Conservation (phyloP, 2,888 invertebrate genomes). For the Nesidiocoris tenuis region DNA sequence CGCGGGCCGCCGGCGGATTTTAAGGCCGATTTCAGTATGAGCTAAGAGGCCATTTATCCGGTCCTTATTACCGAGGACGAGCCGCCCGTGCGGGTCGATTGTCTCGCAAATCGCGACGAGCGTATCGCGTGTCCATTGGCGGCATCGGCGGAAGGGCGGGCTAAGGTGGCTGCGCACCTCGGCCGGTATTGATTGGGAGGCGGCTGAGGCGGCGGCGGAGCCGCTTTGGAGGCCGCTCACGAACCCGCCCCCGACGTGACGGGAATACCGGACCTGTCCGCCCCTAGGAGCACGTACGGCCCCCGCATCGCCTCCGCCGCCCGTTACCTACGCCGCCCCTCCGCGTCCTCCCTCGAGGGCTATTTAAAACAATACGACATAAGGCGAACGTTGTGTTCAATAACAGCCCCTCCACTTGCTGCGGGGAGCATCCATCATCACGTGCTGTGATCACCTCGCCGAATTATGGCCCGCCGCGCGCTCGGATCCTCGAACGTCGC, state of each 20-base stretch:
- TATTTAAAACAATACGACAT: conserved; percentile 45
- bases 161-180: conserved; percentile 34
- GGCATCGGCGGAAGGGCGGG: conserved; percentile 6
- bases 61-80: too few species aligned
- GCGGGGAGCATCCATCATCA: not conserved
- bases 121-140: conserved; percentile 8
- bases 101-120: not conserved
- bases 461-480: not conserved
- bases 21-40: too few species aligned
- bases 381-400: conserved; percentile 36
- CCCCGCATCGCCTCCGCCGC: conserved; percentile 8
- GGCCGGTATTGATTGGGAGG: conserved; percentile 36
- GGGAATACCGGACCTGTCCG: conserved; percentile 25
- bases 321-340: conserved; percentile 10
- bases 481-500: too few species aligned
- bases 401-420: conserved; percentile 16
- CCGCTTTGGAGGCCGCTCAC: conserved; percentile 43
- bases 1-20: too few species aligned
- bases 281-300: not conserved
- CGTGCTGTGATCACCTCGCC: not conserved
- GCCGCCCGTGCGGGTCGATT: not conserved
- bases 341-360: conserved; percentile 29
- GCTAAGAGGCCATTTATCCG: too few species aligned
- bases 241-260: conserved; percentile 45
- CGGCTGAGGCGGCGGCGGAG: not conserved